A percentile compares a stretch with the other conserved stretches of the same genome.
These are phyloP conservation scores for Caranx ignobilis DNA, from an alignment of 2,113 vertebrate species.

Conservation along the genomic window DNA sequence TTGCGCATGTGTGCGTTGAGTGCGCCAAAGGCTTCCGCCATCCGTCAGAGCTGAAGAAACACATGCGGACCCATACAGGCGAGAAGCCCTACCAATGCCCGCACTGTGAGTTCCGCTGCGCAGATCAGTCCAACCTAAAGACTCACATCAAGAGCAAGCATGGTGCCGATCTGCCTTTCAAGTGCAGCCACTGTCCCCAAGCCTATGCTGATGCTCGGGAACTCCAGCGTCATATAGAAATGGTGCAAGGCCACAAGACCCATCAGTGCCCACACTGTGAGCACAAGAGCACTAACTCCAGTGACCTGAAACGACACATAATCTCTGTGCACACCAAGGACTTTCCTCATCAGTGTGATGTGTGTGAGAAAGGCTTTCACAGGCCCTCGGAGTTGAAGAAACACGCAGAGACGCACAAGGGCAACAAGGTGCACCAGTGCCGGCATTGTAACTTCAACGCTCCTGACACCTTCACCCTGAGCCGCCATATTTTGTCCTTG, in stretches of 20 bases:
- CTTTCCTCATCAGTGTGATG: slow-evolving; percentile 98
- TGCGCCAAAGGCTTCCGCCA: slow-evolving; percentile 98
- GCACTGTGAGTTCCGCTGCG: slow-evolving; percentile 96
- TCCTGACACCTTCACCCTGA: slow-evolving; percentile 96
- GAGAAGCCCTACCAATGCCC: slow-evolving; percentile 99
- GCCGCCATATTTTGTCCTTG: slow-evolving; percentile 97
- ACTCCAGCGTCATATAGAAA: slow-evolving; percentile 92
- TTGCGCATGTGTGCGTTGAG: slow-evolving; percentile 97
- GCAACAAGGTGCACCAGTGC: slow-evolving; percentile 98
- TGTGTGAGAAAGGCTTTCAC: slow-evolving; percentile 99
- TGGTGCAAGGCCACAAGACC: slow-evolving; percentile 98
- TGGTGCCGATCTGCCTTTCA: slow-evolving; percentile 93
- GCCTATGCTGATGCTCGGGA: slow-evolving; percentile 95
- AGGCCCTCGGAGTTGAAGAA: slow-evolving; percentile 98
- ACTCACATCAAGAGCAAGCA: slow-evolving; percentile 99
- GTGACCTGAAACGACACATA: slow-evolving; percentile 97
- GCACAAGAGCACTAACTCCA: slow-evolving; percentile 99
- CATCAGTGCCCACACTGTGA: slow-evolving; percentile 99
- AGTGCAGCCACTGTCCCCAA: slow-evolving; percentile 97
- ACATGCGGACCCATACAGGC: slow-evolving; percentile 99
- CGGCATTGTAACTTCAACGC: slow-evolving; percentile 99
- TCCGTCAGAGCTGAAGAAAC: slow-evolving; percentile 98
- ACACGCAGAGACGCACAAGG: slow-evolving; percentile 96
- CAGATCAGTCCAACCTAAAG: slow-evolving; percentile 99
- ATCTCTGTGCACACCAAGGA: slow-evolving; percentile 99